Conservation (phyloP, 2,888 invertebrate species). For the Thymelicus acteon region DNA sequence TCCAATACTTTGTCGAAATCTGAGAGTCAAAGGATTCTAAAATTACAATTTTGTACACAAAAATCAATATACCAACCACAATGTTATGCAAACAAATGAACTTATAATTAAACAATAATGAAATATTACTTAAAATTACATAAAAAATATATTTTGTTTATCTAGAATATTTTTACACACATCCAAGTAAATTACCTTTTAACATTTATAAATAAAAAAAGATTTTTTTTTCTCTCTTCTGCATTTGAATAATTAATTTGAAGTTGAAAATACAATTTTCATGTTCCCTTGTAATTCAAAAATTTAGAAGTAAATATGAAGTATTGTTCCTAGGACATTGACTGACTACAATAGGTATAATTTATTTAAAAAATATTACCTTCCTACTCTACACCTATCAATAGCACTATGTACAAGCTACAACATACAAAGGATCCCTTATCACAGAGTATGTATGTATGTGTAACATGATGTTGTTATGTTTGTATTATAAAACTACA, state of each 20-base stretch:
- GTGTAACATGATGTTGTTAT: conserved; percentile 39
- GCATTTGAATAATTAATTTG: not conserved
- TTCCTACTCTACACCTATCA: not conserved
- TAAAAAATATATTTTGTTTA: too few species aligned
- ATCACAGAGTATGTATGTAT: conserved; percentile 32
- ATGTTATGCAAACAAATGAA: too few species aligned
- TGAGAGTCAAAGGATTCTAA: too few species aligned
- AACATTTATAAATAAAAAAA: too few species aligned
- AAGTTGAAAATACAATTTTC: not conserved
- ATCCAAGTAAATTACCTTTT: too few species aligned
- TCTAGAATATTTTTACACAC: too few species aligned
- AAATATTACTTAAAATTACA: too few species aligned
- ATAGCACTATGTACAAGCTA: conserved; percentile 1
- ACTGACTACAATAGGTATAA: conserved; percentile 38
- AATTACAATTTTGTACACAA: too few species aligned
- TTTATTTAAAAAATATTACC: conserved; percentile 11
- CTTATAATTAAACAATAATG: too few species aligned
- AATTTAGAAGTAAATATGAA: conserved; percentile 18
- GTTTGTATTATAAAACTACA: conserved; percentile 47
- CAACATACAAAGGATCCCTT: conserved; percentile 30
- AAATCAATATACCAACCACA: too few species aligned
- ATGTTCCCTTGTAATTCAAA: not conserved
- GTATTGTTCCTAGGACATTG: conserved; percentile 44
- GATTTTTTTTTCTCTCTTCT: too few species aligned
- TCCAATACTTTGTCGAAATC: too few species aligned